Evolutionary conservation across 2,888 invertebrate species (phyloP), one percentile per base, ranked within the genome.

Genomic region (Mamestra brassicae): DNA sequence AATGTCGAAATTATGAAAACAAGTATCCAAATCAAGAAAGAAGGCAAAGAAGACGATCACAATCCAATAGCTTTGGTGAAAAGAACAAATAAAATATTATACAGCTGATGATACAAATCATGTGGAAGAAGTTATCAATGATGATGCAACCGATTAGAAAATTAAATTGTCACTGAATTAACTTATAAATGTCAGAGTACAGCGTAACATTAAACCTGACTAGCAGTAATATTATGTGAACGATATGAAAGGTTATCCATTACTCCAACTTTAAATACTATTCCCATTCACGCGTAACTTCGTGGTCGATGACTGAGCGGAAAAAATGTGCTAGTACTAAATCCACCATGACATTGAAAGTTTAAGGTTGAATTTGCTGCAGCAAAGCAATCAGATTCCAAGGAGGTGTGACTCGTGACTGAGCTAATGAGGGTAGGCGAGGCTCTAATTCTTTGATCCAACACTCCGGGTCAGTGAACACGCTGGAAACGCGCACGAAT

Each of bases 381-480:
- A 71, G 67, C 70, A 71, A 26, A n/a, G 69, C 74, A 79, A 78
- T 79, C 83, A 85, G 85, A 91, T 89, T 89, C 84, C 89, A 88
- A 86, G 87, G 88, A 92, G 91, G 93, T 93, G 93, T 91, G 90
- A 94, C 87, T 93, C 92, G 92, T 92, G 93, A 93, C 91, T 88
- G 85, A 89, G 92, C 91, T 94, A 94, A 95, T 94, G 92, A 93
- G 92, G 87, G 88, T 87, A 92, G 92, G 88, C 90, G 89, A 84
- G 88, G 92, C 87, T 93, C 95, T 94, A 95, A 95, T 94, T 93
- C 92, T 91, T 92, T 91, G 93, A 93, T 90, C 92, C 94, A 95
- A 95, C 94, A 94, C 90, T 90, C 89, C 93, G 93, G 95, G 94
- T 95, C 95, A 94, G 82, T 90, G 95, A 91, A 95, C 95, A 93